These are phyloP conservation scores for Oceanodroma leucorhoa DNA, from an alignment of 2,797 vertebrate genomes.

Conservation along the genomic window DNA sequence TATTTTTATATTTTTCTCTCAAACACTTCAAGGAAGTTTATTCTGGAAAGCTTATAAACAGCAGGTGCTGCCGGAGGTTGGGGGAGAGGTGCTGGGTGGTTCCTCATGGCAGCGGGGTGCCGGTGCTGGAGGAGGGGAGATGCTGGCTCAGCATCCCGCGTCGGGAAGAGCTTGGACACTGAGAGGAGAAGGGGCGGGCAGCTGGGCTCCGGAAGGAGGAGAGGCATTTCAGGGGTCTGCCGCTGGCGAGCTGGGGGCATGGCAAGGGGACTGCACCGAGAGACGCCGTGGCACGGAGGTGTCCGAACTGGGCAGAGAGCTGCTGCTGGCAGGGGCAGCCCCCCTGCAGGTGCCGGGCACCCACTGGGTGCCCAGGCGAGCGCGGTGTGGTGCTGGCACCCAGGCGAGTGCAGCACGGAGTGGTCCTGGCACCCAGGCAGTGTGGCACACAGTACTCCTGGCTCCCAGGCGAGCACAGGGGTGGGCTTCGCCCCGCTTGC, in stretches of 20 bases:
- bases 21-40: background rate
- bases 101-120: fast-evolving
- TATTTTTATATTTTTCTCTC: background rate
- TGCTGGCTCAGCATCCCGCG: background rate
- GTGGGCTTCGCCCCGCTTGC: background rate
- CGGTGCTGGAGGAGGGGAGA: background rate
- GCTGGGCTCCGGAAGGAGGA: background rate
- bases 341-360: background rate
- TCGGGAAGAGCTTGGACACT: background rate
- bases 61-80: background rate
- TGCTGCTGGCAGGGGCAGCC: background rate
- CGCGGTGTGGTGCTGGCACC: too few relatives aligned
- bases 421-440: too few relatives aligned
- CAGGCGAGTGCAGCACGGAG: too few relatives aligned
- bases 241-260: background rate
- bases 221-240: background rate
- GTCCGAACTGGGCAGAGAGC: background rate
- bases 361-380: background rate
- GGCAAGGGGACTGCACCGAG: too few relatives aligned
- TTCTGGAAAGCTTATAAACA: background rate
- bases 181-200: background rate
- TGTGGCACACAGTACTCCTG: too few relatives aligned
- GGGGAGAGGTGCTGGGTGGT: background rate
- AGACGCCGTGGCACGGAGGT: background rate
- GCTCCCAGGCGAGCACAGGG: background rate